A percentile compares a stretch with the other conserved stretches of the same genome.
Conservation (phyloP, 2,888 invertebrate genomes). For the Netelia virgata region DNA sequence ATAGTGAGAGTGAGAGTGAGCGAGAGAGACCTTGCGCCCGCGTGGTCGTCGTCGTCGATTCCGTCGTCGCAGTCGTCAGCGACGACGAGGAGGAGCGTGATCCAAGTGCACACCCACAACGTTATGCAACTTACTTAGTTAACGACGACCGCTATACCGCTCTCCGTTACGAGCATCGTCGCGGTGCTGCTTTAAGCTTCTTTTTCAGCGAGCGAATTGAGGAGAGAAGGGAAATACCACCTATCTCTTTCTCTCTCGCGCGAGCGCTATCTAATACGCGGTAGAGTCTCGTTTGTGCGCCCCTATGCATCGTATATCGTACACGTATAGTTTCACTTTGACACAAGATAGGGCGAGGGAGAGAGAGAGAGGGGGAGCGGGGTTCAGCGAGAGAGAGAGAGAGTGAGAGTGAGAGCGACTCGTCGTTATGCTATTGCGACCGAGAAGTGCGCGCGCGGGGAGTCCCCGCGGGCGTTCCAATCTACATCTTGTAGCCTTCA, state of each 20-base stretch:
- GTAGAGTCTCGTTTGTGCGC: constrained; percentile 42
- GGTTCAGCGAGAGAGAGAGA: not conserved
- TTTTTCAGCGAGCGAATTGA: constrained; percentile 24
- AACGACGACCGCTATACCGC: constrained; percentile 18
- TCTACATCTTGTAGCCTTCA: constrained; percentile 81
- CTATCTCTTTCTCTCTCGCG: not conserved
- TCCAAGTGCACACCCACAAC: constrained; percentile 74
- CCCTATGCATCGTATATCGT: constrained; percentile 49
- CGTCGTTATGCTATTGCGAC: constrained; percentile 65
- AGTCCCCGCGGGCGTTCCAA: constrained; percentile 69
- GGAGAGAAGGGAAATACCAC: constrained; percentile 14
- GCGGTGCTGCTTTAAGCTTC: constrained; percentile 11
- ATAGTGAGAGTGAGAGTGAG: not conserved
- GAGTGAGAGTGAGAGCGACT: constrained; percentile 12
- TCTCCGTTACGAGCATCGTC: constrained; percentile 31
- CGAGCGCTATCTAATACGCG: constrained; percentile 39
- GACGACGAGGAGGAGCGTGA: constrained; percentile 59
- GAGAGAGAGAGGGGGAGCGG: no score
- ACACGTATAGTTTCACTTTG: constrained; percentile 37
- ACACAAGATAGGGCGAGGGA: constrained; percentile 1
- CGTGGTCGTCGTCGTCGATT: constrained; percentile 55
- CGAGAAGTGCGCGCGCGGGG: constrained; percentile 46
- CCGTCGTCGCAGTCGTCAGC: constrained; percentile 25
- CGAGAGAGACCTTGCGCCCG: constrained; percentile 56
- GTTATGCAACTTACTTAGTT: constrained; percentile 76